Evolutionary conservation across 2,888 invertebrate genomes (phyloP), one percentile per base, ranked within the genome.

Genomic region (Agrochola lota): DNA sequence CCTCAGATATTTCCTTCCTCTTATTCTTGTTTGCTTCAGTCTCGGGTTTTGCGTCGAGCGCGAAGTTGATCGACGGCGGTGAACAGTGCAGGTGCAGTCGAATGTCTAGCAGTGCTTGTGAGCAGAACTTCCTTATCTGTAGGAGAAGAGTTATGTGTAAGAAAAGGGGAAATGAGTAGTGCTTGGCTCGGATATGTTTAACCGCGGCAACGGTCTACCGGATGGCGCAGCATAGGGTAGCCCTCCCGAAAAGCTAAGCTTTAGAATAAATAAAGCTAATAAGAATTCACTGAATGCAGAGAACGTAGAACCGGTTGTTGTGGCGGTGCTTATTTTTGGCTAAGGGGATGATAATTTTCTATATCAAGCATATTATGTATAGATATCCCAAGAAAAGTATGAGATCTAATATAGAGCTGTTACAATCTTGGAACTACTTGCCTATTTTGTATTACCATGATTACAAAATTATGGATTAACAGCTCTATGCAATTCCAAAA

Each of bases 71-170:
- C 0, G 96, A 92, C 0, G 95, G 93, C 17, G 96, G 96, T 11
- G 96, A 93, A 78, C 95, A 95, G 84, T 96, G 95, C 6, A 96
- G 85, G 60, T 96, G 96, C 43, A 96, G 88, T 30, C 95, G 90
- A 73, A 96, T 95, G 77, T 96, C 93, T 23, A 96, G 87, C 5
- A 96, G 82, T 0, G 95, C 95, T 92, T 94, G 92, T 0, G 94
- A 92, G 74, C 95, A 93, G 87, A 96, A 94, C 72, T 91, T 94
- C 5, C 94, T 93, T 70, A 96, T 93, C 96, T 96, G 91, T 3
- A 11, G 87, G 81, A 79, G 8, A 40, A 55, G 15, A 9, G 52
- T 15, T 43, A 9, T 49, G 60, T 35, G 35, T 60, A 17, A 46
- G 12, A 67, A 46, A n/a, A 49, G 20, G 43, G 26, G 67, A 67